These are phyloP conservation scores for Lepas anatifera DNA, from an alignment of 2,888 invertebrate species.

Conservation along the genomic window DNA sequence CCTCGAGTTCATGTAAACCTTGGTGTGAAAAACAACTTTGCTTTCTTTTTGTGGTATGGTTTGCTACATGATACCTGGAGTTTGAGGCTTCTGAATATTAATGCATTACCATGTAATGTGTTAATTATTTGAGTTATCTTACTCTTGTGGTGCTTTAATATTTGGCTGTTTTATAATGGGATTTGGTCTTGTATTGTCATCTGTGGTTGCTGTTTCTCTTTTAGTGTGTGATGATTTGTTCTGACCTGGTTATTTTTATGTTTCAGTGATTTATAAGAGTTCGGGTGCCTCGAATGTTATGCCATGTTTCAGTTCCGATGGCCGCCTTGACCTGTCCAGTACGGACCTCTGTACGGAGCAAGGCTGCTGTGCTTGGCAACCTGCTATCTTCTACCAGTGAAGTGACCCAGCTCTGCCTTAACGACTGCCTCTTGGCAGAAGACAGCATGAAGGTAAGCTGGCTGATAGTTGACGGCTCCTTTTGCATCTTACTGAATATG, in stretches of 20 bases:
- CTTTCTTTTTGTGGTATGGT: too few species aligned
- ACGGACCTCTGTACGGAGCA: neutral
- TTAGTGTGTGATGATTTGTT: neutral
- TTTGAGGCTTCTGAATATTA: too few species aligned
- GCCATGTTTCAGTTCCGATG: neutral
- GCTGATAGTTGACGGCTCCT: neutral
- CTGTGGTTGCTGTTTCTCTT: neutral
- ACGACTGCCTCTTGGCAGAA: neutral
- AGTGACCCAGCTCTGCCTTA: neutral
- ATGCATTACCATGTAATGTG: too few species aligned
- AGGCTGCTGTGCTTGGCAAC: neutral
- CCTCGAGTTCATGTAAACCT: too few species aligned
- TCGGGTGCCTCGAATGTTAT: too few species aligned
- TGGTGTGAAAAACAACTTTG: too few species aligned
- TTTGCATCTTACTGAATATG: too few species aligned
- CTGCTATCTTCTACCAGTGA: neutral
- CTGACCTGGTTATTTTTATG: neutral
- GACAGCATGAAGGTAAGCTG: neutral
- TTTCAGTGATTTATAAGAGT: neutral
- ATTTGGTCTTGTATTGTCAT: neutral
- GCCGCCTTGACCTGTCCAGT: neutral
- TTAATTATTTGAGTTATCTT: too few species aligned
- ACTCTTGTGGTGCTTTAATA: too few species aligned
- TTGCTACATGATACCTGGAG: too few species aligned
- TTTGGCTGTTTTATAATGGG: too few species aligned